Conservation (phyloP, 2,113 vertebrate genomes). For the Phaetusa simplex region DNA sequence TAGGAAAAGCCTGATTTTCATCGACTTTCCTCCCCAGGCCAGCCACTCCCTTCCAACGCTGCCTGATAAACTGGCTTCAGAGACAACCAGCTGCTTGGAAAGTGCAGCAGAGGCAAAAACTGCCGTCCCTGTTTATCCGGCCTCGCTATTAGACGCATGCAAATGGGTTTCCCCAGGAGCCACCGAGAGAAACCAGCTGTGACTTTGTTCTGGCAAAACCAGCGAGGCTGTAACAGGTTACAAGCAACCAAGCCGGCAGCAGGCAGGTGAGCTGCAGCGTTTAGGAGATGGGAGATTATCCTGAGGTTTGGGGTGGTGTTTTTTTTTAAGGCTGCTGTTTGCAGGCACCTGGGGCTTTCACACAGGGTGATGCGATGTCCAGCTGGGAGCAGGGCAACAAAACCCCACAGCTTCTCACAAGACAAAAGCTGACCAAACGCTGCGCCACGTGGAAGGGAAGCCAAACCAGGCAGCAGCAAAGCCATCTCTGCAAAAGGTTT, state of each 20-base stretch:
- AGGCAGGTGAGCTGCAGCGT: neutral
- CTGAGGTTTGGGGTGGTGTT: neutral
- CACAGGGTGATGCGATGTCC: neutral
- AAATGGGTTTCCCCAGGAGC: slow-evolving; percentile 8
- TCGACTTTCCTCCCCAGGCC: slow-evolving; percentile 18
- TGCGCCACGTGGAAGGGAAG: neutral
- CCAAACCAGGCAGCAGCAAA: neutral
- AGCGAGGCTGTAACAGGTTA: neutral
- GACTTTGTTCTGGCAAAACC: neutral
- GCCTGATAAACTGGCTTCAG: slow-evolving; percentile 64
- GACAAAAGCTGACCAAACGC: neutral
- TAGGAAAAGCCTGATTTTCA: slow-evolving; percentile 49
- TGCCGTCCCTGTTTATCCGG: neutral
- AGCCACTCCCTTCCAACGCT: slow-evolving; percentile 50
- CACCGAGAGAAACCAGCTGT: neutral
- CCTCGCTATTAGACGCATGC: neutral
- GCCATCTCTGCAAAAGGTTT: neutral
- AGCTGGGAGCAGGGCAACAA: neutral
- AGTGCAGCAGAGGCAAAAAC: neutral
- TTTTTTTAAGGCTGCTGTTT: neutral
- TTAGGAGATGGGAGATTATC: neutral
- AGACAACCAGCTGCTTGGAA: slow-evolving; percentile 29
- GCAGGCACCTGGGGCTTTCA: neutral
- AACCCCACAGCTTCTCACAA: neutral
- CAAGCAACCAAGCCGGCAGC: neutral